Evolutionary conservation across 1,140 invertebrate genomes (phyloP), one percentile per base, ranked within the genome.

Genomic region (Hyles euphorbiae): DNA sequence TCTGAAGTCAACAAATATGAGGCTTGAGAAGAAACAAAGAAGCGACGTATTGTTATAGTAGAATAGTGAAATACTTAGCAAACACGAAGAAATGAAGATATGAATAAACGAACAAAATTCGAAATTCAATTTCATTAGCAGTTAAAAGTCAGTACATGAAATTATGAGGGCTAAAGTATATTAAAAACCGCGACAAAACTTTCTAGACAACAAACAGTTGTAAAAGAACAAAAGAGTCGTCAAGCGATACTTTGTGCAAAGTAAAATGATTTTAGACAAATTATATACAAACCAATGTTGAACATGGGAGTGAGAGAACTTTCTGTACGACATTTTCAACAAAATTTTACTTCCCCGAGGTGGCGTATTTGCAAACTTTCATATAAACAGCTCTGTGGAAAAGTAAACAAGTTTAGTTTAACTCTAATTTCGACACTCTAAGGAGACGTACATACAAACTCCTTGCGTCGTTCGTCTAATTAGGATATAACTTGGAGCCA

Each of bases 341-440:
- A 70, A 74, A 76, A 75, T 78, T 75, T 75, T 70, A 68, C 67
- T 66, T 70, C 71, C 67, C 66, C 56, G 63, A 58, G 62, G 74
- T 66, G 58, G 67, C 70, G 68, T 76, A 75, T 76, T 75, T 72
- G 65, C 70, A 67, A 85, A 85, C 67, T 82, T 85, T 74, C 74
- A 76, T 74, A 78, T 72, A 80, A 79, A 83, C 74, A 75, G 70
- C 70, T 78, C 72, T 70, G 72, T 61, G 61, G 68, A 70, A 78
- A 84, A 72, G 78, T 82, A 83, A 81, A 81, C 77, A 83, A 85
- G 76, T 81, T 81, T 78, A 73, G 74, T 83, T 80, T 72, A 75
- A 76, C 70, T 81, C 67, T 71, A 74, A 77, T 81, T 83, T 80
- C 75, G 78, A 77, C 78, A 82, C 78, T 82, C 76, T 63, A 65